phyloP scores from a whole-genome alignment of 2,113 vertebrate species.

The Gorsachius goisagi region DNA sequence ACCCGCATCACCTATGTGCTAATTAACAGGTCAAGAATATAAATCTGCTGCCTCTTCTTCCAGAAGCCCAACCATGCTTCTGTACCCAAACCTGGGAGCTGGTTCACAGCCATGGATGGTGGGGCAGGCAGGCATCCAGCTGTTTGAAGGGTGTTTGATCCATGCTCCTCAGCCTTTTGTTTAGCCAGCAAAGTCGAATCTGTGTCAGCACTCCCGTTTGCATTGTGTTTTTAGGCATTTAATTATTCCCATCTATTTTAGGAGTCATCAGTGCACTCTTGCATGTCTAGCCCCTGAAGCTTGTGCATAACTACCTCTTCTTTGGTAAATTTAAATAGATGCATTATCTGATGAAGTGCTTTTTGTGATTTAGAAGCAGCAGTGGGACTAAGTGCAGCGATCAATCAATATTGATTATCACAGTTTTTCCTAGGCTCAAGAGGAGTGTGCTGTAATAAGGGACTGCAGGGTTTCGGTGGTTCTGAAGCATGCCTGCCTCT shows the following conservation, averaged over 20 bases:
- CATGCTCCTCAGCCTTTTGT: neutral
- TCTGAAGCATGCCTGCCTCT: neutral
- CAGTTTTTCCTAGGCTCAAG: constrained; percentile 13
- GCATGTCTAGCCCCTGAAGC: neutral
- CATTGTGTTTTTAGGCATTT: neutral
- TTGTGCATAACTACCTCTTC: neutral
- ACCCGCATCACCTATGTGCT: too few species aligned
- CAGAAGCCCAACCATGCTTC: neutral
- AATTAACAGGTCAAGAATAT: neutral
- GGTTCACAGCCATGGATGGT: neutral
- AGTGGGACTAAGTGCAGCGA: neutral
- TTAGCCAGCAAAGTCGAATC: neutral
- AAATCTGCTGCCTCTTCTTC: neutral
- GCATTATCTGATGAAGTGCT: constrained; percentile 35
- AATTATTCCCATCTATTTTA: neutral
- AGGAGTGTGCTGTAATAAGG: neutral
- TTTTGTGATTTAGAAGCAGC: constrained; percentile 13
- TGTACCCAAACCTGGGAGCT: neutral
- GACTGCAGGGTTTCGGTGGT: neutral
- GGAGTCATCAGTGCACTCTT: neutral
- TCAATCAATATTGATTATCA: constrained; percentile 50
- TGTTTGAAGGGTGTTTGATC: neutral
- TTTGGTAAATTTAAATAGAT: constrained; percentile 28
- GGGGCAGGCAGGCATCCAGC: neutral
- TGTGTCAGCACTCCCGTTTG: neutral